Base-by-base conservation (phyloP, 2,888 invertebrate genomes). In the Podabrus alpinus region DNA sequence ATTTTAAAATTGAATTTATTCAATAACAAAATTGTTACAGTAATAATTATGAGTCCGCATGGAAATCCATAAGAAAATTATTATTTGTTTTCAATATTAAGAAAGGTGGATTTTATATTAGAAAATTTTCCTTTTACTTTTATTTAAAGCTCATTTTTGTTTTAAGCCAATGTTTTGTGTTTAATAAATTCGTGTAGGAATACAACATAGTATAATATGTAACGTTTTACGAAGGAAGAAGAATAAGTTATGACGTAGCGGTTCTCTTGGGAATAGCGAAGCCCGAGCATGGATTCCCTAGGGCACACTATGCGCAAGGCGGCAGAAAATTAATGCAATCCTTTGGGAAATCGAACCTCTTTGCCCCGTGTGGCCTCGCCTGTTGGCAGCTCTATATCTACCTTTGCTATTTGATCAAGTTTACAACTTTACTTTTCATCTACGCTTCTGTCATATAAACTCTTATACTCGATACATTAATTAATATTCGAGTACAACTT, bases 311-410 rank as follows among this genome's bases (percentile, higher is more conserved):
- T 91, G 92, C 91, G 91, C 92, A 92, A 92, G 92, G 92, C 92
- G 91, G 92, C 92, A 92, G 92, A 92, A 92, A 92, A 92, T 92
- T 92, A 92, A 92, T 91, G 91, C 89, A 89, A 89, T 86, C 91
- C 89, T 90, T 82, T 83, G 91, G 91, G 91, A 91, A 91, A 91
- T 91, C 90, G 90, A 89, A 88, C 88, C 89, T 89, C 89, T 83
- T 83, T 83, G 82, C 90, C 88, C 86, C 85, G 80, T 84, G 83
- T 82, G 85, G 82, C 83, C 82, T 82, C 83, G 82, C 79, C 80
- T 84, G 84, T 83, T 84, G 83, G 84, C 84, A 83, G 82, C 83
- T 82, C 81, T 81, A 83, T 80, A 82, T 84, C 80, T 83, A 74
- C 74, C 78, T 81, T 77, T 81, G 79, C 82, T 80, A 81, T 82